phyloP scores from a whole-genome alignment of 2,888 invertebrate species.

The Parthenolecanium corni region DNA sequence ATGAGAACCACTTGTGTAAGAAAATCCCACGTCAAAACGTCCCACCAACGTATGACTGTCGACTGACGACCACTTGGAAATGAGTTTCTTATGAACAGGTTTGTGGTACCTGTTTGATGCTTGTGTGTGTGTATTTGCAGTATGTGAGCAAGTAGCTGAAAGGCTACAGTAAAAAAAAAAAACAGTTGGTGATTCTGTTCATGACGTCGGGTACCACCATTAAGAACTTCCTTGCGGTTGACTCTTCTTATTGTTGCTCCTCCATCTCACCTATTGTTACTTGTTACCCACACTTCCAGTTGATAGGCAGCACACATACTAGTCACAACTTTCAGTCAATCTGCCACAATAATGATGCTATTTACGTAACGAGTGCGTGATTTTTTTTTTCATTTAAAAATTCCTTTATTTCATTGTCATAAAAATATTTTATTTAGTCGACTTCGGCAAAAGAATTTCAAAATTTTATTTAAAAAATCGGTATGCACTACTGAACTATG shows the following conservation, averaged over 20 bases:
- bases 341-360: conserved; percentile 1
- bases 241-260: conserved; percentile 10
- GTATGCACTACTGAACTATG: background rate
- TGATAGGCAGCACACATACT: no score
- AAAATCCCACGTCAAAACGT: conserved; percentile 19
- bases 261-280: background rate
- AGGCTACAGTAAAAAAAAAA: conserved; percentile 2
- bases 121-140: no score
- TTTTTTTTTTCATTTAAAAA: background rate
- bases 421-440: background rate
- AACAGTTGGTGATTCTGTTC: conserved; percentile 23
- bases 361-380: background rate
- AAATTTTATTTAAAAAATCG: background rate
- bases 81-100: background rate
- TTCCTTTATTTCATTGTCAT: no score
- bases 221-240: conserved; percentile 18
- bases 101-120: no score
- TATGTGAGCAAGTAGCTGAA: conserved; percentile 18
- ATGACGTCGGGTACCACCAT: conserved; percentile 15
- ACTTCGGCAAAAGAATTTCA: no score
- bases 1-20: conserved; percentile 11
- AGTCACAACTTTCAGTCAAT: background rate
- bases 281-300: background rate
- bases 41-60: conserved; percentile 6
- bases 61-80: conserved; percentile 11